Conservation (phyloP, 2,888 invertebrate genomes). For the Volucella inflata region DNA sequence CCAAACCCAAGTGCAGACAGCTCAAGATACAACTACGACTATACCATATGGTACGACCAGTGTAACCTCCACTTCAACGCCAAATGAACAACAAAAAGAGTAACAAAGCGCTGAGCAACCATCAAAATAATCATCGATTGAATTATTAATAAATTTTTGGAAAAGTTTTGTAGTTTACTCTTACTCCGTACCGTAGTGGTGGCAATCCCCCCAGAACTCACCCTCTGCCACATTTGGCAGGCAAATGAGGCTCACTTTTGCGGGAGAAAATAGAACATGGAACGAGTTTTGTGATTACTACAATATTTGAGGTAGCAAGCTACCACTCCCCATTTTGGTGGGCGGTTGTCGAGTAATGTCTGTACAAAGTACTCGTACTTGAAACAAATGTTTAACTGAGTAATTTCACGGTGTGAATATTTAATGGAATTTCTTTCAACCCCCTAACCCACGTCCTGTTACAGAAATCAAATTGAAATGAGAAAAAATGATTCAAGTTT, state of each 20-base stretch:
- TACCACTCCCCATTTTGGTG: neutral
- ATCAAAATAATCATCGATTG: slow-evolving; percentile 76
- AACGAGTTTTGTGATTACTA: slow-evolving; percentile 57
- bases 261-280: slow-evolving; percentile 1
- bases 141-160: slow-evolving; percentile 75
- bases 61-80: slow-evolving; percentile 1
- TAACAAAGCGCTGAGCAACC: slow-evolving; percentile 74
- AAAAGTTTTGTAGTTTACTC: slow-evolving; percentile 68
- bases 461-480: slow-evolving; percentile 46
- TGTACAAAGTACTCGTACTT: slow-evolving; percentile 69
- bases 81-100: slow-evolving; percentile 71
- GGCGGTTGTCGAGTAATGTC: slow-evolving; percentile 10
- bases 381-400: slow-evolving; percentile 72
- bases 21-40: slow-evolving; percentile 21
- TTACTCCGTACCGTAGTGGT: slow-evolving; percentile 44
- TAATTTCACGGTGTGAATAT: slow-evolving; percentile 74
- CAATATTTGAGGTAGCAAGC: slow-evolving; percentile 49
- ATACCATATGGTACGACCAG: neutral
- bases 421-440: slow-evolving; percentile 51
- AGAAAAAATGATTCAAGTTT: slow-evolving; percentile 29
- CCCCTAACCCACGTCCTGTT: slow-evolving; percentile 36
- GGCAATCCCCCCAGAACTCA: neutral
- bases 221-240: neutral
- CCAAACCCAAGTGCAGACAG: slow-evolving; percentile 43
- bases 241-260: slow-evolving; percentile 34